These are phyloP conservation scores for Lymantria dispar DNA, from an alignment of 2,888 invertebrate genomes.

Conservation along the genomic window DNA sequence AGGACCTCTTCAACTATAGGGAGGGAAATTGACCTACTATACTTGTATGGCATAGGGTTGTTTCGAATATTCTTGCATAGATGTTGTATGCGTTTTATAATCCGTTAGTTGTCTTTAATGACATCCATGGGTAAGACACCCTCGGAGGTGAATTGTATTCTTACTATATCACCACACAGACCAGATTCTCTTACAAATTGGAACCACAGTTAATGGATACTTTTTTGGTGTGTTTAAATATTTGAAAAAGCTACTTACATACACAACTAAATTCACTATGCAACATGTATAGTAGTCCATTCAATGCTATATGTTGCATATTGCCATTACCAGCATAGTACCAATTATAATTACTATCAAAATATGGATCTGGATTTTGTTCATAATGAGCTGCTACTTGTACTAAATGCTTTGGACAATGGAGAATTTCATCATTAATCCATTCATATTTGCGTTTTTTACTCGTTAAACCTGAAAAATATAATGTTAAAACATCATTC, in stretches of 20 bases:
- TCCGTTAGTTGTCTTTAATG: too few species aligned
- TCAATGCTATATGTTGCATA: constrained; percentile 48
- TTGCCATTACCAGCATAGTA: constrained; percentile 73
- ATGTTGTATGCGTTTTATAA: too few species aligned
- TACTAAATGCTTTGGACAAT: constrained; percentile 58
- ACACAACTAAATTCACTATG: constrained; percentile 60
- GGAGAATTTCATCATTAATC: constrained; percentile 59
- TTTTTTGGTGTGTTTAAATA: background rate
- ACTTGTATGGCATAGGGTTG: too few species aligned
- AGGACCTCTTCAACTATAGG: too few species aligned
- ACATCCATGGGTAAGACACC: too few species aligned
- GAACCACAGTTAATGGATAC: too few species aligned
- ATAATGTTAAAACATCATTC: too few species aligned
- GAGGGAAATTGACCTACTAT: too few species aligned
- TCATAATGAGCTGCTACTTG: constrained; percentile 60
- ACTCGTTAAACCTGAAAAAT: constrained; percentile 17
- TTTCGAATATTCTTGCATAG: too few species aligned
- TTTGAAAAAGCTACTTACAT: constrained; percentile 54
- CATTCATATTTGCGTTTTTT: constrained; percentile 33
- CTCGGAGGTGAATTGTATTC: too few species aligned
- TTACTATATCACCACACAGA: too few species aligned
- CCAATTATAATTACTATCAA: constrained; percentile 68
- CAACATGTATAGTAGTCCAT: constrained; percentile 57
- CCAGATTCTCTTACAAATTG: too few species aligned
- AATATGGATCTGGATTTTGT: constrained; percentile 64